Evolutionary conservation across 2,888 invertebrate species (phyloP).

Genomic region (Ariolimax columbianus): DNA sequence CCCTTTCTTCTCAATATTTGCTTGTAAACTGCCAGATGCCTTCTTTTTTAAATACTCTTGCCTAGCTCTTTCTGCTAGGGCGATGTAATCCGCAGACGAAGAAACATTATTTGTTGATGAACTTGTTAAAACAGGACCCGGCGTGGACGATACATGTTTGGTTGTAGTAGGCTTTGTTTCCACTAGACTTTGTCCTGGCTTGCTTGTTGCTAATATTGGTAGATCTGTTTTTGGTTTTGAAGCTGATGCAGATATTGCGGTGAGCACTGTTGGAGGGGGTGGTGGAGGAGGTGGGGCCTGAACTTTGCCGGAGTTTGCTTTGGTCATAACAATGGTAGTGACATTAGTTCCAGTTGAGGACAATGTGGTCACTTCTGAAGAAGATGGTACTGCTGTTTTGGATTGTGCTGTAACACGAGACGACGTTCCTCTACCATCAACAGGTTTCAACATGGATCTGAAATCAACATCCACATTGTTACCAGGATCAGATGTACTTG

Average conservation of each 20-base stretch:
- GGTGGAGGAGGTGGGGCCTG: constrained; percentile 47
- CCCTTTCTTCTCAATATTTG: constrained; percentile 43
- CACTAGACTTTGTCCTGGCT: not conserved
- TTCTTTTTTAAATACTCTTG: constrained; percentile 71
- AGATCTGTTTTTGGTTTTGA: constrained; percentile 39
- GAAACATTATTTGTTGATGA: constrained; percentile 49
- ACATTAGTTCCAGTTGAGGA: not conserved
- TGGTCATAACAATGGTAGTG: constrained; percentile 22
- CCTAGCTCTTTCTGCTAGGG: constrained; percentile 72
- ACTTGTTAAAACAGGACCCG: constrained; percentile 43
- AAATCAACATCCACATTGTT: constrained; percentile 20
- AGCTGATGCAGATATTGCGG: not conserved
- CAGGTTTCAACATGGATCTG: constrained; percentile 33
- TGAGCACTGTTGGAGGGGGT: constrained; percentile 25
- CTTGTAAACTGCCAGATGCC: constrained; percentile 46
- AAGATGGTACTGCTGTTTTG: constrained; percentile 19
- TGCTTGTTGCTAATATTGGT: constrained; percentile 31
- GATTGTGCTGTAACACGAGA: constrained; percentile 10
- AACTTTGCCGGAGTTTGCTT: constrained; percentile 26
- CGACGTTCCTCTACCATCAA: not conserved
- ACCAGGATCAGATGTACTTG: not conserved
- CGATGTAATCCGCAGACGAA: constrained; percentile 65
- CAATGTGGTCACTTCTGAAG: constrained; percentile 4
- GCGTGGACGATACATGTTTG: constrained; percentile 42
- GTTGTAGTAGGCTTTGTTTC: not conserved